Conservation (phyloP, 2,888 invertebrate genomes). For the Drosophila rubida region DNA sequence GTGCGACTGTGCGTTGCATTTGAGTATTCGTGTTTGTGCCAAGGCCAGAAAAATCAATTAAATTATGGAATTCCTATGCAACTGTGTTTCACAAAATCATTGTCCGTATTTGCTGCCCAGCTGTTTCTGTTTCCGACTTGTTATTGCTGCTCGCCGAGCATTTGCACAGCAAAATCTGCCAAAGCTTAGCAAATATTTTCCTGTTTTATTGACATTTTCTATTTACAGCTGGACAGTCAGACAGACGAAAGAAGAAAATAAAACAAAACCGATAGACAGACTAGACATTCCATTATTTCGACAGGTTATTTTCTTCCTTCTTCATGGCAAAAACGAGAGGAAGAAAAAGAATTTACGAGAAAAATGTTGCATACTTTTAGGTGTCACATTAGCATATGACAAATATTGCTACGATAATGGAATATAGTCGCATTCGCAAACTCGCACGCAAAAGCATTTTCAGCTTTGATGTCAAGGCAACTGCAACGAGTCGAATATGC, state of each 20-base stretch:
- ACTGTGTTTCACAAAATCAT: conserved; percentile 33
- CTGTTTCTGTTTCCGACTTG: conserved; percentile 1
- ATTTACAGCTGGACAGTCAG: conserved; percentile 56
- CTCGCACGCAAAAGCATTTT: conserved; percentile 19
- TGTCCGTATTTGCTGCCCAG: conserved; percentile 22
- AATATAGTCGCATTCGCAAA: not conserved
- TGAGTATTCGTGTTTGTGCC: conserved; percentile 20
- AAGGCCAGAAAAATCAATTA: conserved; percentile 76
- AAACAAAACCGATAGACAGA: conserved; percentile 15
- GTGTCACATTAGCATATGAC: conserved; percentile 46
- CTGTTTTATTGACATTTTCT: conserved; percentile 68
- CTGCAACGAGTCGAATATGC: not conserved
- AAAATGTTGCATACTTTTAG: conserved; percentile 39
- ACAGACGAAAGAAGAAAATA: not conserved
- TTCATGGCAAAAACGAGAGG: conserved; percentile 5
- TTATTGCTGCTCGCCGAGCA: no score
- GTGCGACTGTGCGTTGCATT: not conserved
- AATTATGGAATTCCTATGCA: conserved; percentile 63
- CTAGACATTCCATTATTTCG: conserved; percentile 30
- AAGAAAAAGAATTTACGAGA: conserved; percentile 26
- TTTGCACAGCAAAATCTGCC: conserved; percentile 1
- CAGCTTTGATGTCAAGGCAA: conserved; percentile 6
- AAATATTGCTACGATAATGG: conserved; percentile 37
- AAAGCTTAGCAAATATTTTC: conserved; percentile 44
- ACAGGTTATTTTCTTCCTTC: conserved; percentile 56